Conservation (phyloP, 2,797 vertebrate genomes). For the Sandelia bainsii region DNA sequence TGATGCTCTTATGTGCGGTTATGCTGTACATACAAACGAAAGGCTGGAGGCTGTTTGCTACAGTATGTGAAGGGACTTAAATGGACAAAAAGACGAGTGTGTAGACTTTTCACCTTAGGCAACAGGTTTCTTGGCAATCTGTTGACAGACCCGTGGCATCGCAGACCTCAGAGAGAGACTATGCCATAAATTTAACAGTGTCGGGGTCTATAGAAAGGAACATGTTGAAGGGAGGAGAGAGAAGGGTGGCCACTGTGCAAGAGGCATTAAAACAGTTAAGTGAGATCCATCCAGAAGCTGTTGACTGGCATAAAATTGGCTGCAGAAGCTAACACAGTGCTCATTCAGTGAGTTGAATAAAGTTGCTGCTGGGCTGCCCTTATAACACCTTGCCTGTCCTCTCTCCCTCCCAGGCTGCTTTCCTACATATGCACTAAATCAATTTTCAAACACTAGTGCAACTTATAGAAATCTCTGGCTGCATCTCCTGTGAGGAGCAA, state of each 20-base stretch:
- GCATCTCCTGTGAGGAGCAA: background rate
- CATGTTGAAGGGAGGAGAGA: constrained; percentile 37
- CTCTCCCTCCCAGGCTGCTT: background rate
- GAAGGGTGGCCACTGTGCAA: constrained; percentile 45
- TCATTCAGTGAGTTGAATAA: constrained; percentile 57
- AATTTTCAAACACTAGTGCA: constrained; percentile 4
- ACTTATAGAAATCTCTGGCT: constrained; percentile 5
- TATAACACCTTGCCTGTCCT: constrained; percentile 5
- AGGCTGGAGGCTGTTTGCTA: constrained; percentile 55
- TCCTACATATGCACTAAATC: background rate
- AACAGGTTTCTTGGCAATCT: constrained; percentile 56
- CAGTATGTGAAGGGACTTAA: constrained; percentile 37
- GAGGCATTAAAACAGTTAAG: constrained; percentile 47
- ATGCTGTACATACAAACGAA: constrained; percentile 54
- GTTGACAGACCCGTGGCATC: constrained; percentile 60
- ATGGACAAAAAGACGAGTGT: constrained; percentile 63
- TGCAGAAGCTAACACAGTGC: constrained; percentile 58
- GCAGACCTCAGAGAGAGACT: constrained; percentile 37
- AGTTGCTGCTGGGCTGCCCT: constrained; percentile 12
- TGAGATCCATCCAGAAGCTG: constrained; percentile 46
- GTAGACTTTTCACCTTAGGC: constrained; percentile 59
- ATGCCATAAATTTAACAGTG: constrained; percentile 51
- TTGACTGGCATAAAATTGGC: constrained; percentile 56
- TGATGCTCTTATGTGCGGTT: constrained; percentile 50
- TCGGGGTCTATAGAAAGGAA: constrained; percentile 33